Evolutionary conservation across 2,888 invertebrate genomes (phyloP), one percentile per base, ranked within the genome.

Genomic region (Pogonocherus hispidulus): DNA sequence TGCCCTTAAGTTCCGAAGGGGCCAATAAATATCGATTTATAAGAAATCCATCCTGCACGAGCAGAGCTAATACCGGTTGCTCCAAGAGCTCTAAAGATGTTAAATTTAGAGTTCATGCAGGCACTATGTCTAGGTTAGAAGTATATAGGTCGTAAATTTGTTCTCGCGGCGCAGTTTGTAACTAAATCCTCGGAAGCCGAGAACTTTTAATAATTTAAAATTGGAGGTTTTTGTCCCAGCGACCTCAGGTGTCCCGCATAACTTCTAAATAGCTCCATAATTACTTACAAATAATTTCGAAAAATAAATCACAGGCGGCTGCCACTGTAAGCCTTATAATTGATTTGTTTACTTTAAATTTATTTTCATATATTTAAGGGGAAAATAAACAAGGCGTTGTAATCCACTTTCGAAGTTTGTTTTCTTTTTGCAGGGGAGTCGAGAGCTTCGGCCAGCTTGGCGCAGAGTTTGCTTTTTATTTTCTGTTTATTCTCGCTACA

Each of bases 401-500:
- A 70, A 70, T 70, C 70, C 67, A 47, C 70, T 67, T 70, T 59
- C n/a, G 64, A 64, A 63, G 64, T 70, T 67, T 70, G 70, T 67
- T 70, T 64, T 70, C 69, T 65, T 66, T 62, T 54, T 55, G 55
- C 65, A 52, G 55, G 68, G 64, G 63, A 54, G 41, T 62, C 49
- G 60, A 66, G 16, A 69, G 63, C 69, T n/a, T 59, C 49, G 47
- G 49, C 54, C 47, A 19, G 22, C 47, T 41, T 1, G 41, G 16
- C 14, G 2, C 41, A 3, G 41, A 41, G 41, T 16, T 41, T 41
- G 41, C 16, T 41, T 41, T 41, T 41, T 41, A 14, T 14, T 41
- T n/a, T 16, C 41, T 5, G n/a, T 6, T 41, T n/a, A 5, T 16
- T 41, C 14, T 41, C 41, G 14, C 41, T 41, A 41, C 41, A 41